Evolutionary conservation across 2,113 vertebrate species (phyloP).

Genomic region (Psittacus erithacus): DNA sequence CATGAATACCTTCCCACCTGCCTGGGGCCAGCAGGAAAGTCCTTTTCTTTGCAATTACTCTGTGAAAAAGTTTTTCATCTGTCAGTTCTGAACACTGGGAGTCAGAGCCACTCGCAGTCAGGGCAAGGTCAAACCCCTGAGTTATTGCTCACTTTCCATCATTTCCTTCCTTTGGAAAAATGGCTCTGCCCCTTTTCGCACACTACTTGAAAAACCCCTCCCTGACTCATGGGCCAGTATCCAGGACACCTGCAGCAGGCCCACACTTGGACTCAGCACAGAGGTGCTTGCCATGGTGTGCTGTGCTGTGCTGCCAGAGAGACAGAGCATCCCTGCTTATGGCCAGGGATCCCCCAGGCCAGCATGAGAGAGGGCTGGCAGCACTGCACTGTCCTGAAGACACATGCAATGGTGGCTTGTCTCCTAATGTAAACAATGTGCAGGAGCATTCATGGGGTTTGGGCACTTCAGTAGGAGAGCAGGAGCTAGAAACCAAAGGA

Average conservation of each 20-base stretch:
- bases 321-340: fast-evolving
- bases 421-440: neutral
- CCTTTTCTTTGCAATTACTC: neutral
- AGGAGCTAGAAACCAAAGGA: neutral
- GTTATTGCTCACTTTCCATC: neutral
- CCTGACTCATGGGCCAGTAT: neutral
- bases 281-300: neutral
- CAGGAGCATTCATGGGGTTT: neutral
- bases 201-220: neutral
- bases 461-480: neutral
- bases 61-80: neutral
- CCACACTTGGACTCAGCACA: fast-evolving
- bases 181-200: neutral
- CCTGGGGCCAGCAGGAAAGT: neutral
- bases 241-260: neutral
- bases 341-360: neutral
- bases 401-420: fast-evolving
- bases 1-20: neutral
- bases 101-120: fast-evolving
- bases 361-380: neutral
- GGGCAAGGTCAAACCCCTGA: neutral
- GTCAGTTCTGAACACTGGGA: neutral
- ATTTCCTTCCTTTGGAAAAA: neutral
- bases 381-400: fast-evolving
- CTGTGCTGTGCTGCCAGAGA: neutral